phyloP scores from a whole-genome alignment of 2,113 vertebrate species.

The Felis chaus region DNA sequence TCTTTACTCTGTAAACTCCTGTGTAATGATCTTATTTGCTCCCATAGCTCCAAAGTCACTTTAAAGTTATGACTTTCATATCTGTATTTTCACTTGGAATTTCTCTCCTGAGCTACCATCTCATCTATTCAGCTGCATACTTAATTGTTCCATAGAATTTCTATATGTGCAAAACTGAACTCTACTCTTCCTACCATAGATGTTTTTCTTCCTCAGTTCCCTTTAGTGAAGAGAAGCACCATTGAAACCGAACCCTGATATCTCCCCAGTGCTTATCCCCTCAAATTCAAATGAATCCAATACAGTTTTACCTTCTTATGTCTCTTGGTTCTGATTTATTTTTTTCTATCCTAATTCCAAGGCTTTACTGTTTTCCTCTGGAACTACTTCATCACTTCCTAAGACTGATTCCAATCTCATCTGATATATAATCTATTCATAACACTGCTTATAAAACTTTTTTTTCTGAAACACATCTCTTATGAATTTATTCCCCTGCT shows the following conservation, averaged over 20 bases:
- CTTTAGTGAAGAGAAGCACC: background rate
- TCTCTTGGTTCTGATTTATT: background rate
- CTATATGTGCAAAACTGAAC: background rate
- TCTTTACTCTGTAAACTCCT: background rate
- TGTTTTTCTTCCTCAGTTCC: background rate
- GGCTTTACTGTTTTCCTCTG: background rate
- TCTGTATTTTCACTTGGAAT: background rate
- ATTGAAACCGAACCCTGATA: background rate
- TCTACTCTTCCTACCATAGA: background rate
- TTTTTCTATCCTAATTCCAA: background rate
- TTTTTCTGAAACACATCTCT: background rate
- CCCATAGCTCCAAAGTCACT: background rate
- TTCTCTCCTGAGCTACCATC: background rate
- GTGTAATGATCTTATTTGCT: background rate
- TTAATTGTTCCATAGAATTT: background rate
- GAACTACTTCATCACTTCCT: background rate
- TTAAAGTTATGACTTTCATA: background rate
- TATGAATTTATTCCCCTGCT: background rate
- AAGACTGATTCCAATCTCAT: background rate
- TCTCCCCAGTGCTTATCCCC: background rate
- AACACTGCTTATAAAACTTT: background rate
- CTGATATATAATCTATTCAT: background rate
- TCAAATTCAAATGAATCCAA: background rate
- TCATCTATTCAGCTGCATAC: background rate
- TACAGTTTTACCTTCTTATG: background rate